Evolutionary conservation across 2,113 vertebrate genomes (phyloP).

Genomic region (Climacteris rufus): DNA sequence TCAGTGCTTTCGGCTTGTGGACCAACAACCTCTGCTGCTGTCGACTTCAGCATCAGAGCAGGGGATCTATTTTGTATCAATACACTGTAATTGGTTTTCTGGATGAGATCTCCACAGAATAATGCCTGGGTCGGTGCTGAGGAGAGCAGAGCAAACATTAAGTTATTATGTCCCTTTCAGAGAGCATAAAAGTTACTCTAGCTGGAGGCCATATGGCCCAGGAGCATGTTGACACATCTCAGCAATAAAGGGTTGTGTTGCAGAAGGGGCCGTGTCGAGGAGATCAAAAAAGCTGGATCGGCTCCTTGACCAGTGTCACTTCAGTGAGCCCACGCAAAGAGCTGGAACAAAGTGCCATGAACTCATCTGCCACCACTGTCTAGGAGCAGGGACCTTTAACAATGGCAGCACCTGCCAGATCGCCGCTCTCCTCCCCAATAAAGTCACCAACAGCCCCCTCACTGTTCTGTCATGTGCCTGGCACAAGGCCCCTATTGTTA

Average conservation of each 20-base stretch:
- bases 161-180: slow-evolving; percentile 3
- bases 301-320: slow-evolving; percentile 67
- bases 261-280: slow-evolving; percentile 29
- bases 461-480: slow-evolving; percentile 77
- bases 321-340: slow-evolving; percentile 27
- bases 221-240: slow-evolving; percentile 45
- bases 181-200: slow-evolving; percentile 34
- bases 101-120: background rate
- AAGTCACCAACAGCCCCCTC: slow-evolving; percentile 66
- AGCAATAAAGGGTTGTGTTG: slow-evolving; percentile 42
- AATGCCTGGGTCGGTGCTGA: background rate
- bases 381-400: slow-evolving; percentile 72
- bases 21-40: background rate
- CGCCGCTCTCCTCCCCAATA: slow-evolving; percentile 62
- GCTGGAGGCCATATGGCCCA: slow-evolving; percentile 52
- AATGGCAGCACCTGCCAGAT: slow-evolving; percentile 88
- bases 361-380: slow-evolving; percentile 73
- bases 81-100: background rate
- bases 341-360: slow-evolving; percentile 65
- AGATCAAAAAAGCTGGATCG: slow-evolving; percentile 51
- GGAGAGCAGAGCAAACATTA: background rate
- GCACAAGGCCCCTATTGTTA: slow-evolving; percentile 86
- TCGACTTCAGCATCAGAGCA: background rate
- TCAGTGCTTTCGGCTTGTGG: background rate
- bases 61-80: background rate